Evolutionary conservation across 2,888 invertebrate species (phyloP).

Genomic region (Reticulitermes lucifugus): DNA sequence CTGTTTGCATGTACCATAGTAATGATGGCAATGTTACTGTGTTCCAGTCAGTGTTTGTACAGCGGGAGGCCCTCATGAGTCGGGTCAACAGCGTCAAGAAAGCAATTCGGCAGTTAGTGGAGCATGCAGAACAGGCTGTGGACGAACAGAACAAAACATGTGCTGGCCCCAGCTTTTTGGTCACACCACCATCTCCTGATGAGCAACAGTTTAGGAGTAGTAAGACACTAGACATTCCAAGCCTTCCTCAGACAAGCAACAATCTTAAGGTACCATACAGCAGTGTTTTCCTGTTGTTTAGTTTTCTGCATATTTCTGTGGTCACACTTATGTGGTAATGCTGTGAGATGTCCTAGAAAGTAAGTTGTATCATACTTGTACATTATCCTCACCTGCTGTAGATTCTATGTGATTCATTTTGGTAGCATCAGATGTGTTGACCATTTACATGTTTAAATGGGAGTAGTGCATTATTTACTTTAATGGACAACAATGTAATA

Average conservation of each 20-base stretch:
- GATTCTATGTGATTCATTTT: too few species aligned
- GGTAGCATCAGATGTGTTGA: too few species aligned
- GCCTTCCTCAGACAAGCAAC: slow-evolving; percentile 4
- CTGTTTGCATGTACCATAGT: too few species aligned
- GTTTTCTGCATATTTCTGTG: too few species aligned
- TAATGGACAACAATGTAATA: too few species aligned
- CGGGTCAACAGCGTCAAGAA: slow-evolving; percentile 87
- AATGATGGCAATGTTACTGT: neutral
- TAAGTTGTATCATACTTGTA: too few species aligned
- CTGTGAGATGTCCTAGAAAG: too few species aligned
- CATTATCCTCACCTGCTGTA: too few species aligned
- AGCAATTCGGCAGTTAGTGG: slow-evolving; percentile 82
- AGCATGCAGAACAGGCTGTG: slow-evolving; percentile 80
- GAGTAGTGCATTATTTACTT: too few species aligned
- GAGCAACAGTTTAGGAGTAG: neutral
- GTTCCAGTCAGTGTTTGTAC: slow-evolving; percentile 35
- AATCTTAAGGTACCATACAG: slow-evolving; percentile 18
- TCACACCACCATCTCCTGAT: slow-evolving; percentile 42
- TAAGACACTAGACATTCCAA: slow-evolving; percentile 33
- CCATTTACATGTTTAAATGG: too few species aligned
- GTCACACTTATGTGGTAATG: too few species aligned
- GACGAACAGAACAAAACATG: slow-evolving; percentile 67
- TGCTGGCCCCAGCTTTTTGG: slow-evolving; percentile 28
- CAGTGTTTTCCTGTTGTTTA: neutral
- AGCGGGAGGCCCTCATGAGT: slow-evolving; percentile 66